Base-by-base conservation (phyloP, 2,113 vertebrate genomes). In the Corvus cornix region DNA sequence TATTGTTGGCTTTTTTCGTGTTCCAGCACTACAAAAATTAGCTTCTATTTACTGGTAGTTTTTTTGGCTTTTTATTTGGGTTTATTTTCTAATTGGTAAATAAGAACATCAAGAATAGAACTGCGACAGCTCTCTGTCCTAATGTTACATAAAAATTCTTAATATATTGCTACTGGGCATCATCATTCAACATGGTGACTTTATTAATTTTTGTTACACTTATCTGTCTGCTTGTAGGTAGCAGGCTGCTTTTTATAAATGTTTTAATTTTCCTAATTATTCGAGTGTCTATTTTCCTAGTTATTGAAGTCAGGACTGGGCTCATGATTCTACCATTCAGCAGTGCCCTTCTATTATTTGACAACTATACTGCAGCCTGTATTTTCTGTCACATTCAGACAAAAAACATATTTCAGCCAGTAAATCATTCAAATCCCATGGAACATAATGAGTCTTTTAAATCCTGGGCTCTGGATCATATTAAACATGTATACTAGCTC, bases 191-290 rank as follows among this genome's bases (percentile, higher is more conserved):
- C 8, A 10, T 4, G 10, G 35, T 30, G 56, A 78, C 49, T 84
- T 74, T 28, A 55, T 59, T 70, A 76, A 56, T 87, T 84, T 58
- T 81, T 89, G 21, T 78, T 81, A 64, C 44, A 46, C 31, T 92
- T 89, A 70, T 74, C 91, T 84, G 52, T 84, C 68, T 75, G 84
- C 66, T 59, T 95, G 55, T 83, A 95, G 64, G 76, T 87, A 72
- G 56, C 43, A 81, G 56, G 26, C 35, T 89, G n/a, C 23, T 51
- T 59, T 86, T n/a, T 26, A 63, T 4, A 86, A 90, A 74, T n/a
- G 39, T 64, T 87, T 87, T 68, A 46, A 81, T 85, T 83, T 94
- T 70, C 23, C 5, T 55, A 66, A 51, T 66, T 77, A 46, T 82
- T 84, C 43, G 60, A 77, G 33, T 43, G 72, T 46, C 21, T 56